These are phyloP conservation scores for Pycnonotus jocosus DNA, from an alignment of 2,113 vertebrate species.

Conservation along the genomic window DNA sequence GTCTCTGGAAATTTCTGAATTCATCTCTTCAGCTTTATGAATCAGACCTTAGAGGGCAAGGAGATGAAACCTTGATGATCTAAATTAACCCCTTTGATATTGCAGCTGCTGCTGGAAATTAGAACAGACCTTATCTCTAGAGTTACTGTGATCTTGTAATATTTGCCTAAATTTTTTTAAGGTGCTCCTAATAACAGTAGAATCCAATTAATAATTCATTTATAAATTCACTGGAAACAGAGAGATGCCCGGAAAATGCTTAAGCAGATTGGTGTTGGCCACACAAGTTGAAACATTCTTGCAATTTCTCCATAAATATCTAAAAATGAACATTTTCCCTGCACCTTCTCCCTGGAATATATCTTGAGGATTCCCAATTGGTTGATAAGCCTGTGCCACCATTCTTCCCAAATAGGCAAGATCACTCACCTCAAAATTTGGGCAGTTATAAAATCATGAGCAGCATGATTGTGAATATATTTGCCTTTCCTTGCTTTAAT, in stretches of 20 bases:
- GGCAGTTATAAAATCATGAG: slow-evolving; percentile 12
- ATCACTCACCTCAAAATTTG: slow-evolving; percentile 33
- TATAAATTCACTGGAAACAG: background rate
- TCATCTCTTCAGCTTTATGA: slow-evolving; percentile 58
- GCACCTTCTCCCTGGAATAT: background rate
- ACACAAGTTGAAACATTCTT: background rate
- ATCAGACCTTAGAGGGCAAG: slow-evolving; percentile 43
- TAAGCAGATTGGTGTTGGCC: background rate
- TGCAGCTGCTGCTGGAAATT: slow-evolving; percentile 34
- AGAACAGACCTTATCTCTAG: background rate
- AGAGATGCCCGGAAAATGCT: background rate
- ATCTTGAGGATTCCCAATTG: background rate
- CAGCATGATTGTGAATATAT: background rate
- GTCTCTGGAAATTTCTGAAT: slow-evolving; percentile 45
- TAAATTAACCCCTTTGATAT: slow-evolving; percentile 52
- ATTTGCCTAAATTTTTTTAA: background rate
- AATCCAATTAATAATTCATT: slow-evolving; percentile 20
- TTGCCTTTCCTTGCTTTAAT: background rate
- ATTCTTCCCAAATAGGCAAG: background rate
- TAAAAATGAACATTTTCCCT: slow-evolving; percentile 5
- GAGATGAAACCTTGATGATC: slow-evolving; percentile 28
- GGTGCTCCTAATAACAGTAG: background rate
- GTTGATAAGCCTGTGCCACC: background rate
- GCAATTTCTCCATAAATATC: background rate
- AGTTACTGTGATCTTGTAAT: background rate